Conservation (phyloP, 2,888 invertebrate genomes). For the Campaea margaritaria region DNA sequence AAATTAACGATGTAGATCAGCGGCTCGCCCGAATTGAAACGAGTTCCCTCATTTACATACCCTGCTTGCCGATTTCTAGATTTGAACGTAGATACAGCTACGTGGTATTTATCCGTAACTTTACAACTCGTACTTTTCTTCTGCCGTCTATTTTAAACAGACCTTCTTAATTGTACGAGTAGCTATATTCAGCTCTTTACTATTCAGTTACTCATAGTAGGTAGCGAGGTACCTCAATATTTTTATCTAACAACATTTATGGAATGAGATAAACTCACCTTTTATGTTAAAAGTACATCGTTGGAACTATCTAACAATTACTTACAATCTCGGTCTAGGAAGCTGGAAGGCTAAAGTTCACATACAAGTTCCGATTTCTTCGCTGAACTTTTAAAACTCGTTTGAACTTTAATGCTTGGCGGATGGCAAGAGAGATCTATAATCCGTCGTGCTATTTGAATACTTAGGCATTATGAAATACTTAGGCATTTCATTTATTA, state of each 20-base stretch:
- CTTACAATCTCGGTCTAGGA: constrained; percentile 14
- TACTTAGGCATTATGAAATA: constrained; percentile 15
- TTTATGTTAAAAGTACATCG: constrained; percentile 1
- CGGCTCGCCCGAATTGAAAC: constrained; percentile 36
- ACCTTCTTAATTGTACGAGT: constrained; percentile 14
- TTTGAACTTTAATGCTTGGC: constrained; percentile 38
- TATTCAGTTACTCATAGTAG: not conserved
- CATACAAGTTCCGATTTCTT: constrained; percentile 36
- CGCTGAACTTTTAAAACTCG: constrained; percentile 39
- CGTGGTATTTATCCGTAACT: constrained; percentile 18
- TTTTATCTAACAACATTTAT: not conserved
- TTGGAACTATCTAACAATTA: constrained; percentile 1
- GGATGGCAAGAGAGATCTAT: constrained; percentile 36
- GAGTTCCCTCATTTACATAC: constrained; percentile 38
- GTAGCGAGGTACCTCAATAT: not conserved
- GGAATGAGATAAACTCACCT: not conserved
- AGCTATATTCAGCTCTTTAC: constrained; percentile 12
- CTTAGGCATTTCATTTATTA: constrained; percentile 32
- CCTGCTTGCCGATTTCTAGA: constrained; percentile 33
- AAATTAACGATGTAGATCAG: constrained; percentile 34
- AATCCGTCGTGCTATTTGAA: constrained; percentile 25
- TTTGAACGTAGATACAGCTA: constrained; percentile 18
- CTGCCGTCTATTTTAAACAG: constrained; percentile 23
- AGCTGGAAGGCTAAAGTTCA: constrained; percentile 32
- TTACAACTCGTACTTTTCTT: constrained; percentile 17